phyloP scores from a whole-genome alignment of 2,113 vertebrate genomes.

The Neogale vison region DNA sequence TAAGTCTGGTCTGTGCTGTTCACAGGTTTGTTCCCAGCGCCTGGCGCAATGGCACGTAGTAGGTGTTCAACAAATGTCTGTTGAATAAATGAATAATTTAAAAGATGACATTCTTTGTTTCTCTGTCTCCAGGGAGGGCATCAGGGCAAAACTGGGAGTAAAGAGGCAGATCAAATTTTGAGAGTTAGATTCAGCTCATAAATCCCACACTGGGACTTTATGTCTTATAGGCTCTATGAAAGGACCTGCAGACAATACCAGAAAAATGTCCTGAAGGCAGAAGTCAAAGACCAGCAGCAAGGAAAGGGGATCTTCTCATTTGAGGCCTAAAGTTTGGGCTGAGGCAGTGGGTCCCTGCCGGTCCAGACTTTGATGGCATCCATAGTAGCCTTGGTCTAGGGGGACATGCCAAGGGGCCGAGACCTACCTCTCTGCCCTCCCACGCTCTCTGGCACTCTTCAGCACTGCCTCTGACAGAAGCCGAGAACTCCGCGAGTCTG shows the following conservation, averaged over 20 bases:
- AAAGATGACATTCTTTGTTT: background rate
- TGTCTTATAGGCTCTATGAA: background rate
- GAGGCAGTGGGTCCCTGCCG: too few species aligned
- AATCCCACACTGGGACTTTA: background rate
- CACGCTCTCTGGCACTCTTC: background rate
- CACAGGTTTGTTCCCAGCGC: background rate
- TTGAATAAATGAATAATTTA: background rate
- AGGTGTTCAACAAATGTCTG: background rate
- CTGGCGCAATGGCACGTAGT: background rate
- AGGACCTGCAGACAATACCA: background rate
- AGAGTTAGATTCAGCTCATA: background rate
- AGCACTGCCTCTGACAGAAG: background rate
- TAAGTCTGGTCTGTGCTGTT: background rate
- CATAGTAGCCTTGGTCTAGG: too few species aligned
- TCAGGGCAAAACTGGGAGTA: background rate
- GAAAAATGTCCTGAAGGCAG: background rate
- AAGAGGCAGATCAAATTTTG: background rate
- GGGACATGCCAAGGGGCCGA: background rate
- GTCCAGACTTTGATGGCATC: background rate
- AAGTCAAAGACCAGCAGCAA: background rate
- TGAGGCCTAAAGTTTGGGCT: background rate
- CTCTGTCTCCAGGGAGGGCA: background rate
- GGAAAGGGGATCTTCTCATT: background rate
- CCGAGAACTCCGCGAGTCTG: background rate
- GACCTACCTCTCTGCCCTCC: accelerated